Base-by-base conservation (phyloP, 2,888 invertebrate species). In the Scotopteryx bipunctaria region DNA sequence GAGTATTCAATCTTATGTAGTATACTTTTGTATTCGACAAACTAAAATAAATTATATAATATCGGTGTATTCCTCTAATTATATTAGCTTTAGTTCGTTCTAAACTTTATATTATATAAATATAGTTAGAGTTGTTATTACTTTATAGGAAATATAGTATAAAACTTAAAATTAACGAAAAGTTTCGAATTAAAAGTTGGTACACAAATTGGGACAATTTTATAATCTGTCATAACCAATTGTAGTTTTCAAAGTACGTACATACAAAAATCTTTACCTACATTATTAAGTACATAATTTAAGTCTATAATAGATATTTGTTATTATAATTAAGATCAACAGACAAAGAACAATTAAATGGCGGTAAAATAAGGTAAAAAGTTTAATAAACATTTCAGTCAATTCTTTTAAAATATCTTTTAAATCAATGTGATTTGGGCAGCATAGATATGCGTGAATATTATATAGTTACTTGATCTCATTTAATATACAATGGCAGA, bases 381-480 rank as follows among this genome's bases (percentile, higher is more conserved):
- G 14, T 2, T 15, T 14, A 8, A 14, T 38, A 6, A 38, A 25
- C n/a, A n/a, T 16, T 27, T 68, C 66, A 63, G 57, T 64, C 23
- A 3, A 14, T 32, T n/a, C 8, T 8, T 1, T 25, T 27, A 27
- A n/a, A n/a, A n/a, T n/a, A n/a, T n/a, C n/a, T n/a, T n/a, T n/a
- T n/a, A 5, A 21, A 21, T 6, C 21, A 21, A 21, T 21, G 2
- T 21, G 21, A 21, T 21, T 21, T 21, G 1, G 21, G 3, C 21
- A 21, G 6, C 5, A 21, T 8, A 21, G 21, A 21, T 1, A 5
- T 5, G 21, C 6, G 21, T 5, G 21, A 5, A 21, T 5, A n/a
- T n/a, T n/a, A n/a, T n/a, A n/a, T n/a, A n/a, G n/a, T n/a, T n/a
- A n/a, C n/a, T n/a, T n/a, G n/a, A n/a, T n/a, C n/a, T n/a, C n/a